Base-by-base conservation (phyloP, 64 coral and sea anemone genomes). In the Actinia equina region DNA sequence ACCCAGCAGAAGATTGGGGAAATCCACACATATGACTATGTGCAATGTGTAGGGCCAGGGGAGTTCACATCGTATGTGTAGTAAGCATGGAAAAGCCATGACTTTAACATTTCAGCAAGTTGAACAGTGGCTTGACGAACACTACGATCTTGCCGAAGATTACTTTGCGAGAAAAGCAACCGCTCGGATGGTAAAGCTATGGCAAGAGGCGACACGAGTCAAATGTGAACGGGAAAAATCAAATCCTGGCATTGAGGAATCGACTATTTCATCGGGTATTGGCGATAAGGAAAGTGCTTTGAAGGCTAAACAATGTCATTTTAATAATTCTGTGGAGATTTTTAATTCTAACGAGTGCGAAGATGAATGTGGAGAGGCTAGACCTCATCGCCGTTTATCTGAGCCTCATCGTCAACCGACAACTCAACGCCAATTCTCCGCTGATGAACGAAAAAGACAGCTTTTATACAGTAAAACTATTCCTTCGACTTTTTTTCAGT, bases 51-150 rank as follows among this genome's bases (percentile, higher is more conserved):
- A 91, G 85, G 78, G 77, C 59, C 46, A 91, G 85, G 78, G 77
- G 79, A 30, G 58, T 82, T 91, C 78, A 81, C 78, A 81, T 81
- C 78, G 78, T 81, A 20, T 81, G 78, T 81, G 78, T 43, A 87
- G 82, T 92, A 86, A 97, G 70, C 82, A 97, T 97, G 94, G 92
- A 84, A 70, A 93, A 76, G 92, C 85, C 86, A 97, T 97, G 94
- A 97, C 94, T 89, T 87, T 97, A 88, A 90, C 94, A 89, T 93
- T 97, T 89, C 65, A 93, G 70, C 88, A 97, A 87, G 94, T 97
- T 43, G 94, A 97, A 93, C 88, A 86, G 88, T 97, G 94, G 94
- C 88, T 97, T 2, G 92, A 97, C 52, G 92, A 87, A 23, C 91
- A 97, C 93, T 87, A 88, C 15, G 55, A 84, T 63, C 88, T 84